Evolutionary conservation across 2,888 invertebrate species (phyloP).

Genomic region (Sphinx pinastri): DNA sequence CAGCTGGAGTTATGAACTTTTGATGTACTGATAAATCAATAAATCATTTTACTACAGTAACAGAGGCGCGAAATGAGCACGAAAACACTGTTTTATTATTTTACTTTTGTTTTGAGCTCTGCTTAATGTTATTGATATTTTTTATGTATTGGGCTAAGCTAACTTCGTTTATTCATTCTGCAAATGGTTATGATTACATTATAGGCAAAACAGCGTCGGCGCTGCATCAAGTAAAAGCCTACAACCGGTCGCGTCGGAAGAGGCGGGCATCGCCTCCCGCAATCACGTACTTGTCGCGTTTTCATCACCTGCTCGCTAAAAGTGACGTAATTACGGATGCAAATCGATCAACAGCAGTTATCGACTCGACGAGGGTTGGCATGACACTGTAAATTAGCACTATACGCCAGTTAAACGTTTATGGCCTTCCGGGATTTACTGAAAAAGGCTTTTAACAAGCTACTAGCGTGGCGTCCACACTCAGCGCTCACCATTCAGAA

Average conservation of each 20-base stretch:
- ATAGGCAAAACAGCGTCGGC: conserved; percentile 39
- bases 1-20: conserved; percentile 74
- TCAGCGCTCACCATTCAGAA: conserved; percentile 28
- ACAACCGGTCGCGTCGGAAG: conserved; percentile 73
- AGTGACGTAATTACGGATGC: conserved; percentile 83
- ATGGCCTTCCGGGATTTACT: conserved; percentile 75
- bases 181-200: conserved; percentile 39
- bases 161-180: conserved; percentile 4
- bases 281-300: conserved; percentile 81
- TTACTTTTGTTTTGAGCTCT: background rate
- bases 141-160: conserved; percentile 7
- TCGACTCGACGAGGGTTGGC: conserved; percentile 75
- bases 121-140: background rate
- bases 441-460: conserved; percentile 64
- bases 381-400: conserved; percentile 80
- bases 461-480: conserved; percentile 38
- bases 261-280: conserved; percentile 70
- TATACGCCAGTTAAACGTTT: conserved; percentile 75
- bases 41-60: conserved; percentile 63
- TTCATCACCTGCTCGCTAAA: conserved; percentile 81
- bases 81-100: conserved; percentile 9
- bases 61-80: conserved; percentile 45
- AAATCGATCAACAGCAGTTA: conserved; percentile 82
- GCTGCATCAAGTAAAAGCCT: conserved; percentile 59
- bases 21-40: conserved; percentile 80